Evolutionary conservation across 1,140 invertebrate species (phyloP).

Genomic region (Dendroctonus ponderosae): DNA sequence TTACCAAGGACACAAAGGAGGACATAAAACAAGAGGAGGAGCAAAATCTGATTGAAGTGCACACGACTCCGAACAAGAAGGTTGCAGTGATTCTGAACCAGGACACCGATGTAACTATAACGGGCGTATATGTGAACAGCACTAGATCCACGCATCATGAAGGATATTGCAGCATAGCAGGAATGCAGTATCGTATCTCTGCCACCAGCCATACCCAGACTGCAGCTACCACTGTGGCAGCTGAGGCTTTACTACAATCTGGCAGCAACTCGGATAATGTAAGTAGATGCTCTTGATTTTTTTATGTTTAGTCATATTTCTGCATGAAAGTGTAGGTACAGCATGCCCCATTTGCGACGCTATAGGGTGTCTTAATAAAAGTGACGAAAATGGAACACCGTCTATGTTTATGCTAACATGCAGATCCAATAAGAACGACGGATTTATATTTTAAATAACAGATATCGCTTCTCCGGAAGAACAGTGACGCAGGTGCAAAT

Average conservation of each 20-base stretch:
- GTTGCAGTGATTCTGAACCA: constrained; percentile 72
- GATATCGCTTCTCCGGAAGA: no score
- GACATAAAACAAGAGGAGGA: constrained; percentile 54
- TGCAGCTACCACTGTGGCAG: constrained; percentile 70
- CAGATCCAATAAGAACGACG: no score
- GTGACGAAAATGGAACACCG: no score
- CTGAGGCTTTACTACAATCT: constrained; percentile 54
- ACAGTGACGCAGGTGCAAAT: no score
- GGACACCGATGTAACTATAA: constrained; percentile 83
- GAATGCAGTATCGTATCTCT: constrained; percentile 78
- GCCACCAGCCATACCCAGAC: constrained; percentile 76
- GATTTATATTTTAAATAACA: no score
- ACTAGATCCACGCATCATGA: constrained; percentile 73
- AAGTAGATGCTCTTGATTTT: constrained; percentile 30
- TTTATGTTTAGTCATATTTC: background rate
- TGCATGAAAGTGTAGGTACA: no score
- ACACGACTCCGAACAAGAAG: constrained; percentile 58
- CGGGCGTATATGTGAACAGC: constrained; percentile 73
- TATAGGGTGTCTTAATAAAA: no score
- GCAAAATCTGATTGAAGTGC: constrained; percentile 59
- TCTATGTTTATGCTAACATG: no score
- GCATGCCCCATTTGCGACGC: no score
- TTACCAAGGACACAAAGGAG: constrained; percentile 50
- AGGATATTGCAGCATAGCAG: constrained; percentile 76
- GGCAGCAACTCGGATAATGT: constrained; percentile 52